phyloP scores from a whole-genome alignment of 2,888 invertebrate species.

The Phaonia tiefii region DNA sequence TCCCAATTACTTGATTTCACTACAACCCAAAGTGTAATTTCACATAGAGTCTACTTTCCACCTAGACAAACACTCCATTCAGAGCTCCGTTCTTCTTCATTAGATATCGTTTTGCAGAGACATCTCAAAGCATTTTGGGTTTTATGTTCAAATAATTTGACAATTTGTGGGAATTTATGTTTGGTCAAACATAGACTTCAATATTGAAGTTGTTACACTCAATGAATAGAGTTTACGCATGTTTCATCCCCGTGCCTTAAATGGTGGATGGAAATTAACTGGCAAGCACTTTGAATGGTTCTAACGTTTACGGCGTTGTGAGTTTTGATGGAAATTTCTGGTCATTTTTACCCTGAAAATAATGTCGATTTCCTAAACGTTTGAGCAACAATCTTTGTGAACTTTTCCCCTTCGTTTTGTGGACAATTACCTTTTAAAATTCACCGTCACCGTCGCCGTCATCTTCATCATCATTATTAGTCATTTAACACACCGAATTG shows the following conservation, averaged over 20 bases:
- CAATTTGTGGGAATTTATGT: constrained; percentile 67
- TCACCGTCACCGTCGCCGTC: constrained; percentile 32
- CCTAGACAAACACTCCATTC: background rate
- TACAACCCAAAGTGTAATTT: background rate
- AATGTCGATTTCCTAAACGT: background rate
- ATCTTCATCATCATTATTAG: constrained; percentile 43
- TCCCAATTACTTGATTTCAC: constrained; percentile 19
- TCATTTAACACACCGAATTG: constrained; percentile 13
- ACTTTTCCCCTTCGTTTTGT: constrained; percentile 59
- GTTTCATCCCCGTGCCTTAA: constrained; percentile 38
- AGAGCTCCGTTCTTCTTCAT: constrained; percentile 49
- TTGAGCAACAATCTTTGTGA: background rate
- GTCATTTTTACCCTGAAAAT: constrained; percentile 31
- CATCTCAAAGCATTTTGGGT: background rate
- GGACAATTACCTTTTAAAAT: constrained; percentile 46
- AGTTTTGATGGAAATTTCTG: constrained; percentile 29
- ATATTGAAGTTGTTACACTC: constrained; percentile 63
- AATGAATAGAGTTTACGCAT: constrained; percentile 14
- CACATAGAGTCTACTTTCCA: constrained; percentile 8
- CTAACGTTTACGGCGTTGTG: background rate
- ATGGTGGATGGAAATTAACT: background rate
- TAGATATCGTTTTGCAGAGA: constrained; percentile 38
- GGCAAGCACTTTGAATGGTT: constrained; percentile 7
- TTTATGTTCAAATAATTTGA: constrained; percentile 59
- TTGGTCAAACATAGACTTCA: constrained; percentile 41